phyloP scores from a whole-genome alignment of 2,113 vertebrate genomes.

The Pelvicachromis taeniatus region DNA sequence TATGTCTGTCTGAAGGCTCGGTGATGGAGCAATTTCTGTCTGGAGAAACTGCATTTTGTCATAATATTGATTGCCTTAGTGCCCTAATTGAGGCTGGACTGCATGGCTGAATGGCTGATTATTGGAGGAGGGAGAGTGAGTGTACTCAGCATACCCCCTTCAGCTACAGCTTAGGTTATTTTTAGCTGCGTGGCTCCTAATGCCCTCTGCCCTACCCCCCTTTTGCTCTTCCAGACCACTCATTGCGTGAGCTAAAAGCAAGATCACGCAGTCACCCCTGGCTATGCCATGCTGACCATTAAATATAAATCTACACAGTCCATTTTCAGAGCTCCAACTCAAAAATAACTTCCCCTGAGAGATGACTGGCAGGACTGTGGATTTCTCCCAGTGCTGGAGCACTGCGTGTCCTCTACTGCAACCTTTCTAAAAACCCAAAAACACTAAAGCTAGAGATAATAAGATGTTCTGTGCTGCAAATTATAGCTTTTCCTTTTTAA shows the following conservation, averaged over 20 bases:
- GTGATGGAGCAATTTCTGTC: conserved; percentile 39
- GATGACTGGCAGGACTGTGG: background rate
- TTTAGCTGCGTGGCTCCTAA: conserved; percentile 12
- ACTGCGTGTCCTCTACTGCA: background rate
- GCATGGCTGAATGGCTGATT: conserved; percentile 18
- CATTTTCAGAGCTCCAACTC: background rate
- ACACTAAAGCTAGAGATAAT: background rate
- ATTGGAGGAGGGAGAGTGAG: background rate
- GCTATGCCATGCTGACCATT: conserved; percentile 12
- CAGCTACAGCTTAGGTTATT: conserved; percentile 37
- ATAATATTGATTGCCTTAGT: conserved; percentile 61
- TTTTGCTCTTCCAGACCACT: background rate
- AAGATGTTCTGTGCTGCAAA: background rate
- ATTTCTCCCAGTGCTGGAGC: background rate
- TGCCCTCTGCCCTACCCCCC: background rate
- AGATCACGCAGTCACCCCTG: conserved; percentile 4
- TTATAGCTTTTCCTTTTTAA: background rate
- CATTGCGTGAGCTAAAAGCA: background rate
- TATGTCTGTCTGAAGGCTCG: conserved; percentile 19
- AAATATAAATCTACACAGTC: background rate
- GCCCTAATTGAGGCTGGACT: conserved; percentile 39
- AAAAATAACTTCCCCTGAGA: background rate
- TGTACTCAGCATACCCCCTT: background rate
- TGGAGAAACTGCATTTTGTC: conserved; percentile 34
- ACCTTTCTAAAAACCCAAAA: background rate